Percentiles rank a stretch among this genome's conserved stretches.
phyloP scores from a whole-genome alignment of 2,797 vertebrate species.

The Acanthornis magna region DNA sequence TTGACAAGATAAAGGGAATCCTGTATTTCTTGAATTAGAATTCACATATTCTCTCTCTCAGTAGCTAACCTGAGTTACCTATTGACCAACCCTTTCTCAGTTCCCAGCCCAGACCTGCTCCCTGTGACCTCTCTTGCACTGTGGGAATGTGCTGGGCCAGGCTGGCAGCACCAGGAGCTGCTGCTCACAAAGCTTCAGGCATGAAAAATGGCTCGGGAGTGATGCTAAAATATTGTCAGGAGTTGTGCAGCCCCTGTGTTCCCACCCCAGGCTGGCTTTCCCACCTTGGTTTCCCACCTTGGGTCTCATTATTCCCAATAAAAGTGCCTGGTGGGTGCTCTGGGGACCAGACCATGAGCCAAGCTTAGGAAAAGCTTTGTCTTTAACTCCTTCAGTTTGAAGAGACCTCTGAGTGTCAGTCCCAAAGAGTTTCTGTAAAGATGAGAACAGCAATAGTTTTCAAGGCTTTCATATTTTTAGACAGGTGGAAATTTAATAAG shows the following conservation, averaged over 20 bases:
- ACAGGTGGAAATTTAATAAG: not conserved
- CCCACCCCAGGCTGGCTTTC: not conserved
- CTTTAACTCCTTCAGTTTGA: not conserved
- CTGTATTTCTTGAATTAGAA: too few species aligned
- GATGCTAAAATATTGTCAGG: not conserved
- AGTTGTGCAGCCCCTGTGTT: not conserved
- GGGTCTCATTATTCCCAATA: not conserved
- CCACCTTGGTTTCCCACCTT: not conserved
- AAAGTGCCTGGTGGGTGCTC: not conserved
- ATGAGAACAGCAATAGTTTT: not conserved
- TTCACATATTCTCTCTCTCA: too few species aligned
- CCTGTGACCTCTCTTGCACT: rapidly evolving
- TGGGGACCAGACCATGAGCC: not conserved
- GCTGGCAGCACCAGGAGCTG: not conserved
- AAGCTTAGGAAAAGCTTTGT: not conserved
- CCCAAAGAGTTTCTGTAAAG: not conserved
- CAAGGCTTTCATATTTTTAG: too few species aligned
- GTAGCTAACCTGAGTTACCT: too few species aligned
- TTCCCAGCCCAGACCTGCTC: too few species aligned
- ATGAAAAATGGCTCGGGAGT: rapidly evolving
- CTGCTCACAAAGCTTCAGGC: not conserved
- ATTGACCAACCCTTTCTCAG: too few species aligned
- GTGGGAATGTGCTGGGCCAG: not conserved
- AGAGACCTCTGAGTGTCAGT: not conserved
- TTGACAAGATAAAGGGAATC: too few species aligned